Base-by-base conservation (phyloP, 1,140 invertebrate species). In the Lamellibrachia luymesi region DNA sequence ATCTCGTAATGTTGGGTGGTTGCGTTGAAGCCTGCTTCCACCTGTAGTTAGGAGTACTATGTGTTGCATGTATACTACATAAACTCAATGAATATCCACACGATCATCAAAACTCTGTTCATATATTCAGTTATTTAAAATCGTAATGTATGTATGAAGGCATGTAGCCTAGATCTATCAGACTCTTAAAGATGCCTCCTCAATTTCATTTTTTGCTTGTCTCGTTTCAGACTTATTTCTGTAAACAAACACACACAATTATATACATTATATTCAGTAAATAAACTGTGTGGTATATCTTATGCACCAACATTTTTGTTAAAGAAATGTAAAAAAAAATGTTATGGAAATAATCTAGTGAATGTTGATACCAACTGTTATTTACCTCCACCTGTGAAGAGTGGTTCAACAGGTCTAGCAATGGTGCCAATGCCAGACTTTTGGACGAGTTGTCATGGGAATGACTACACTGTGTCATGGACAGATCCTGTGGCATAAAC, bases 391-490 rank as follows among this genome's bases (percentile, higher is more conserved):
- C 97, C 51, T 93, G 93, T 93, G 96, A 95, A 22, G 97, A 97
- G 95, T 98, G 98, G 97, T 98, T 98, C 92, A 98, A 97, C 93
- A 98, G 96, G 96, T 98, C 98, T 49, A 98, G 95, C 94, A 97
- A 98, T 2, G 98, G 98, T 90, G 97, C 98, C 27, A 98, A 95
- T 8, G 98, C 98, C 94, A 96, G 94, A 89, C 97, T 96, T 95
- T 97, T 97, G 95, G 94, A 97, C 92, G 93, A 93, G 92, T 92
- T 91, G 56, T 56, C 50, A 80, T 94, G 92, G 51, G 13, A 38
- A 49, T 93, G 93, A 90, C 92, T 89, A 90, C 93, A 89, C 93
- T 92, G 92, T 22, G 50, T 93, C 93, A 93, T 93, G 64, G 52
- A 80, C 91, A 93, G 91, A 10, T 94, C 93, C 91, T 95, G 92